phyloP scores from a whole-genome alignment of 2,113 vertebrate species.

The Emydura subglobosa region DNA sequence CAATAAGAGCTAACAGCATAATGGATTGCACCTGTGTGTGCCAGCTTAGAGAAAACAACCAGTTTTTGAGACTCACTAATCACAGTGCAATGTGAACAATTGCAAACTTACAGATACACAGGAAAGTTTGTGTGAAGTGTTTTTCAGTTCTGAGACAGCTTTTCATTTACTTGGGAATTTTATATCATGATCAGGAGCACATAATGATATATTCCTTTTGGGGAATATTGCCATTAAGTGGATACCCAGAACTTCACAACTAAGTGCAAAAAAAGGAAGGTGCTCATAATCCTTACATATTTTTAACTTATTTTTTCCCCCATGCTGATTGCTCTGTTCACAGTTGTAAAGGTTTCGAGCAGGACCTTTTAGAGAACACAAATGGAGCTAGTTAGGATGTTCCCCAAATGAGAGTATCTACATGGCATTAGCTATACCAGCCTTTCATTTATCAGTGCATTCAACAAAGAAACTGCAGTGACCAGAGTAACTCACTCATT shows the following conservation, averaged over 20 bases:
- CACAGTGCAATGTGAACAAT: background rate
- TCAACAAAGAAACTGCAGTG: background rate
- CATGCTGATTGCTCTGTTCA: slow-evolving; percentile 2
- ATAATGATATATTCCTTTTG: background rate
- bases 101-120: background rate
- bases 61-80: background rate
- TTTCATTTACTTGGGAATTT: background rate
- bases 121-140: background rate
- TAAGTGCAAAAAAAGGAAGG: background rate
- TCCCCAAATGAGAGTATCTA: background rate
- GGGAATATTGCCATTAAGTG: background rate
- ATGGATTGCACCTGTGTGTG: background rate
- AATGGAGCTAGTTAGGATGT: background rate
- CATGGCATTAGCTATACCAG: background rate
- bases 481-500: background rate
- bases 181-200: background rate
- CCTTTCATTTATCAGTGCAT: background rate
- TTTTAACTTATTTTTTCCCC: background rate
- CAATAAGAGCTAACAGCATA: background rate
- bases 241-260: background rate
- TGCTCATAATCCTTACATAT: background rate
- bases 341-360: background rate
- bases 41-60: background rate
- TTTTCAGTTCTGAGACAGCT: background rate
- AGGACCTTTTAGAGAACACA: background rate